phyloP scores from a whole-genome alignment of 2,888 invertebrate genomes.

The Biston betularia region DNA sequence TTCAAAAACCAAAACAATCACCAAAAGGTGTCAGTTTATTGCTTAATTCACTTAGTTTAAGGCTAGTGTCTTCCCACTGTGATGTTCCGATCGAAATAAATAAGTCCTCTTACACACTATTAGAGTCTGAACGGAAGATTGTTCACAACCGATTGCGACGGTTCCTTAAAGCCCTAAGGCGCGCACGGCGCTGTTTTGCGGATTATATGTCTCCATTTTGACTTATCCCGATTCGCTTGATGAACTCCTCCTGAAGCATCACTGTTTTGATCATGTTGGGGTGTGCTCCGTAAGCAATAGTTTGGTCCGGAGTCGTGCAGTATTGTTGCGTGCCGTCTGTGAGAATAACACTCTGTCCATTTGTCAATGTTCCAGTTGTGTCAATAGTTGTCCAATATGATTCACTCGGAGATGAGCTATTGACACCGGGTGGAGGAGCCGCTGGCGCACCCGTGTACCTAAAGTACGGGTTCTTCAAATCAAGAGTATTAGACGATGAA shows the following conservation, averaged over 20 bases:
- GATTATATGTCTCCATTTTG: slow-evolving; percentile 85
- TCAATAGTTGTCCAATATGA: slow-evolving; percentile 95
- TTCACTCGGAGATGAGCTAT: slow-evolving; percentile 96
- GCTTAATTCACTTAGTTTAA: slow-evolving; percentile 65
- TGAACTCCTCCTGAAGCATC: slow-evolving; percentile 84
- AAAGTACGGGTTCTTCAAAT: slow-evolving; percentile 99
- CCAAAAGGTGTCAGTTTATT: slow-evolving; percentile 60
- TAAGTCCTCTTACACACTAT: slow-evolving; percentile 83
- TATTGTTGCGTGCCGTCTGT: slow-evolving; percentile 77
- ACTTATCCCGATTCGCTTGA: slow-evolving; percentile 83
- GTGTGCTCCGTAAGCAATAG: slow-evolving; percentile 73
- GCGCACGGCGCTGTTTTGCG: slow-evolving; percentile 81
- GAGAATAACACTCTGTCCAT: slow-evolving; percentile 77
- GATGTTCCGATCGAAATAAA: slow-evolving; percentile 80
- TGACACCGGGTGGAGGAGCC: slow-evolving; percentile 96
- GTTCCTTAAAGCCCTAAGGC: slow-evolving; percentile 82
- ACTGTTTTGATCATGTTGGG: slow-evolving; percentile 83
- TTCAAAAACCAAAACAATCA: slow-evolving; percentile 67
- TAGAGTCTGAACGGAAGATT: slow-evolving; percentile 78
- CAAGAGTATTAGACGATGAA: slow-evolving; percentile 95
- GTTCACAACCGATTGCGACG: slow-evolving; percentile 84
- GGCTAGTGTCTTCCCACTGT: slow-evolving; percentile 67
- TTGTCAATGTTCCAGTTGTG: slow-evolving; percentile 86
- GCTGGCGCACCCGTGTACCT: slow-evolving; percentile 97
- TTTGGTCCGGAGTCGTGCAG: slow-evolving; percentile 74